Percentiles rank a stretch among this genome's conserved stretches.
phyloP scores from a whole-genome alignment of 2,113 vertebrate species.

The Brachypodius melanocephalos region DNA sequence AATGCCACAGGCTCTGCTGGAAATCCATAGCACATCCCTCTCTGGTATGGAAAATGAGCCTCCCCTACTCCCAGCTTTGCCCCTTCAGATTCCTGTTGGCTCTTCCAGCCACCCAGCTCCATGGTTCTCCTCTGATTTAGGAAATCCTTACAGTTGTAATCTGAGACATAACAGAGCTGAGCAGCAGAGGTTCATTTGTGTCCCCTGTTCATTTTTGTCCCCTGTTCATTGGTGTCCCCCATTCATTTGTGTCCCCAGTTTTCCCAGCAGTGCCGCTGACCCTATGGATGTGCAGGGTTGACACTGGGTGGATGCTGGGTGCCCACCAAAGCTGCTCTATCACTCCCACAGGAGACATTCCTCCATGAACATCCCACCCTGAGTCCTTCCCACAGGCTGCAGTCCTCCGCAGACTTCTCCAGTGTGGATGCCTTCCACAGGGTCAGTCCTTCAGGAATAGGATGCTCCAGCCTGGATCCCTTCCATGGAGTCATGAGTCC shows the following conservation, averaged over 20 bases:
- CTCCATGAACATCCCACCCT: background rate
- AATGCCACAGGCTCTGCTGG: background rate
- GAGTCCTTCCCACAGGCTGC: background rate
- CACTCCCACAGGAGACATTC: accelerated
- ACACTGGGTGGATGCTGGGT: background rate
- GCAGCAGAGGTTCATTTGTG: background rate
- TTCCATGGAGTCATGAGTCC: background rate
- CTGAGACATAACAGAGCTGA: background rate
- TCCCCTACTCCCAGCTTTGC: background rate
- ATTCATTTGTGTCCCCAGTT: too few species aligned
- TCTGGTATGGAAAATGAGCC: accelerated
- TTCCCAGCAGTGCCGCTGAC: background rate
- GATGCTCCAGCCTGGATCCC: background rate
- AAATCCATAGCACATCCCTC: background rate
- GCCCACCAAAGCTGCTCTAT: background rate
- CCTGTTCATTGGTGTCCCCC: too few species aligned
- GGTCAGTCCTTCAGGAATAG: background rate
- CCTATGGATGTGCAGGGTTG: background rate
- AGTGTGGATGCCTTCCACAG: background rate
- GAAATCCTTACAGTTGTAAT: background rate
- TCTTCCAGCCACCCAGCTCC: background rate
- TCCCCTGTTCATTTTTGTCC: too few species aligned
- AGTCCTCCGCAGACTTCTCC: background rate
- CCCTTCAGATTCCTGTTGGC: background rate
- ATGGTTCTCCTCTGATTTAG: background rate